phyloP scores from a whole-genome alignment of 2,797 vertebrate species.

The Labroides dimidiatus region DNA sequence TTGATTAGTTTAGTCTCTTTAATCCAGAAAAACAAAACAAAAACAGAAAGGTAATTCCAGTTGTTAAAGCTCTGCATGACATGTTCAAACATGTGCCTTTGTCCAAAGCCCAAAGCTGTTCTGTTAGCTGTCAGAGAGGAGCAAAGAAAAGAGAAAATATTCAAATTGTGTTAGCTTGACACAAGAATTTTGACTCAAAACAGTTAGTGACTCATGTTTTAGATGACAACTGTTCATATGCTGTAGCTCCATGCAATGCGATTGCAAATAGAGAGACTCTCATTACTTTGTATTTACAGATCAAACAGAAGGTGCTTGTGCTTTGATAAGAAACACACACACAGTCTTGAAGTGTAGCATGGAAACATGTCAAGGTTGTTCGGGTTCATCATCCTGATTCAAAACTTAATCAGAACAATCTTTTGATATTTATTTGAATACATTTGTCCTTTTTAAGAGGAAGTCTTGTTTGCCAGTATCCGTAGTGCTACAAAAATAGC shows the following conservation, averaged over 20 bases:
- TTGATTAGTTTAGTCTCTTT: neutral
- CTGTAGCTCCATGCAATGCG: no score
- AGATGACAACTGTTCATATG: no score
- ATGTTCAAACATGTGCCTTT: neutral
- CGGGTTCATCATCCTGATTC: no score
- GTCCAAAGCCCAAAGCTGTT: neutral
- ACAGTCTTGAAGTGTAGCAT: conserved; percentile 14
- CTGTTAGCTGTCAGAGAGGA: neutral
- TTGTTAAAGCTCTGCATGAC: neutral
- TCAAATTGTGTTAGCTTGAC: neutral
- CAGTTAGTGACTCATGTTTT: neutral
- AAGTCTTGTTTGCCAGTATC: no score
- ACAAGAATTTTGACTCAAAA: neutral
- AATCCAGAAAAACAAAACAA: neutral
- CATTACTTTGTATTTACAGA: neutral
- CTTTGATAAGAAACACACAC: neutral
- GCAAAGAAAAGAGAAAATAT: neutral
- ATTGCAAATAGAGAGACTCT: no score
- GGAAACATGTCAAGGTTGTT: no score
- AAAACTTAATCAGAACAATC: no score
- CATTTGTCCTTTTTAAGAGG: no score
- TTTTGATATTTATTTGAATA: no score
- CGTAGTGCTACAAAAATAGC: neutral
- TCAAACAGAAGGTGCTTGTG: neutral
- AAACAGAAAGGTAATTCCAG: no score